Conservation (phyloP, 2,113 vertebrate genomes). For the Meles meles region DNA sequence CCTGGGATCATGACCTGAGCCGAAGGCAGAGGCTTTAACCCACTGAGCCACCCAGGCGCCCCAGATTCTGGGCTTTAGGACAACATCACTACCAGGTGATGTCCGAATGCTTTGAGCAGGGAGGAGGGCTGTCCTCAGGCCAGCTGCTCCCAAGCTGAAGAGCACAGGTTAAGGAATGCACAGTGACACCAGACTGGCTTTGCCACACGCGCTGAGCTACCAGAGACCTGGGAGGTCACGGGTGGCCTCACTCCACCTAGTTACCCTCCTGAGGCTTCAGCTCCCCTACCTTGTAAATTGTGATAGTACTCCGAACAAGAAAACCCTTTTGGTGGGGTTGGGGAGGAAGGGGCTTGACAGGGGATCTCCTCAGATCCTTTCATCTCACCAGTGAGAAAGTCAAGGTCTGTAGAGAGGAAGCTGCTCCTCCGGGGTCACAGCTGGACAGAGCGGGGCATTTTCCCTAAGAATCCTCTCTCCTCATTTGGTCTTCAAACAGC, state of each 20-base stretch:
- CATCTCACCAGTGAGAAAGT: neutral
- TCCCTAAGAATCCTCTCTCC: neutral
- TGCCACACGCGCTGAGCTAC: fast-evolving
- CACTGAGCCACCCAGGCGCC: no score
- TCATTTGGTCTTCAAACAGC: neutral
- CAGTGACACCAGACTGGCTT: no score
- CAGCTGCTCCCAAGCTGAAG: neutral
- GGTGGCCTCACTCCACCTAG: neutral
- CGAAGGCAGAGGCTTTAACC: no score
- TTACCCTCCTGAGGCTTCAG: neutral
- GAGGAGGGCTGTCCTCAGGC: neutral
- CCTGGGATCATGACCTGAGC: no score
- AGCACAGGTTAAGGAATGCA: fast-evolving
- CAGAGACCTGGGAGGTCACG: neutral
- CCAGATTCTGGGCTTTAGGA: neutral
- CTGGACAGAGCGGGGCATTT: neutral
- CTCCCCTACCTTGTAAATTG: neutral
- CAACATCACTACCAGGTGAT: neutral
- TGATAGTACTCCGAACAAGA: neutral
- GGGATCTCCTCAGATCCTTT: neutral
- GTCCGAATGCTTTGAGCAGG: neutral
- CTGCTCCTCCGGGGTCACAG: neutral
- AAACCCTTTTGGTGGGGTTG: fast-evolving
- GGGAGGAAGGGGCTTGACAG: neutral
- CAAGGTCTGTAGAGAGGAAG: neutral